phyloP scores from a whole-genome alignment of 2,797 vertebrate species.

The Semaprochilodus insignis region DNA sequence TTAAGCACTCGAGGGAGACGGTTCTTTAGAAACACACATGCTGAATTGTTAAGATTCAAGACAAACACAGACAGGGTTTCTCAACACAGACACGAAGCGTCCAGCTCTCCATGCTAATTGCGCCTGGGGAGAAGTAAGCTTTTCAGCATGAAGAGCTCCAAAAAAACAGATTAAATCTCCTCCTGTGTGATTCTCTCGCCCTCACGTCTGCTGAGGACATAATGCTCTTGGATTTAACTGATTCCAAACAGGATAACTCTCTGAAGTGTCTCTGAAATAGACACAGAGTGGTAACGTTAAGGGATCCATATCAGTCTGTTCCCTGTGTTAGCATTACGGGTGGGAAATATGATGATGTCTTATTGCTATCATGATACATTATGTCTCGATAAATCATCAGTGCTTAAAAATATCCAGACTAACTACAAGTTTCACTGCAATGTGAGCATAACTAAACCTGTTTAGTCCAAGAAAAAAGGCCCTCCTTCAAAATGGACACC shows the following conservation, averaged over 20 bases:
- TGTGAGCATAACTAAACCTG: too few species aligned
- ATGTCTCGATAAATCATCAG: too few species aligned
- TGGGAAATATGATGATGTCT: too few species aligned
- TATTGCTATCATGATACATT: too few species aligned
- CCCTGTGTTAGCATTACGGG: too few species aligned
- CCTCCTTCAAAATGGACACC: too few species aligned
- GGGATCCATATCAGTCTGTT: too few species aligned
- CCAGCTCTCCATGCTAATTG: conserved; percentile 20
- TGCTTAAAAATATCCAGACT: too few species aligned
- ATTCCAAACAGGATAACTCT: not conserved
- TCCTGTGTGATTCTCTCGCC: not conserved
- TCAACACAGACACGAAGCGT: conserved; percentile 31
- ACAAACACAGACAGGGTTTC: conserved; percentile 38
- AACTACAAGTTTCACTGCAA: too few species aligned
- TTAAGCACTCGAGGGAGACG: conserved; percentile 37
- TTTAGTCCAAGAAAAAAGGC: too few species aligned
- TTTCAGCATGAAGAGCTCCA: not conserved
- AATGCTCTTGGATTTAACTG: not conserved
- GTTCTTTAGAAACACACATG: conserved; percentile 31
- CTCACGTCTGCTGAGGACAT: conserved; percentile 2
- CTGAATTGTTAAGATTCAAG: conserved; percentile 19
- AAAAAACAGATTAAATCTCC: not conserved
- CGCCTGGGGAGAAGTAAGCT: conserved; percentile 17
- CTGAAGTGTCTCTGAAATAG: not conserved
- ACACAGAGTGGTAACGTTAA: too few species aligned